Evolutionary conservation across 35 echinoderm and acorn worm species (phyloP).

Genomic region (Stichopus chloronotus): DNA sequence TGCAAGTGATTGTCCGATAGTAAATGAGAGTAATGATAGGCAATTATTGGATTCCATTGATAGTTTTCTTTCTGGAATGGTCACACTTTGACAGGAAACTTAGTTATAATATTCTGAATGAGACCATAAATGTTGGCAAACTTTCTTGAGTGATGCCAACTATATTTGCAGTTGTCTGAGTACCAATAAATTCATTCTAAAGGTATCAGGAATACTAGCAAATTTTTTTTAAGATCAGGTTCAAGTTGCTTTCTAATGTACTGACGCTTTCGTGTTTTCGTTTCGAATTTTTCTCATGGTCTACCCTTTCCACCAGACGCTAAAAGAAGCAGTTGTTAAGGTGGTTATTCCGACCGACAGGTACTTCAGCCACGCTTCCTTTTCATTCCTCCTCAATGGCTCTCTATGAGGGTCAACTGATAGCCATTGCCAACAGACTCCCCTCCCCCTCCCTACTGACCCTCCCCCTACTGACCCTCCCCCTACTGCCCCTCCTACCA

Average conservation of each 20-base stretch:
- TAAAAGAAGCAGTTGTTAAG: slow-evolving; percentile 99
- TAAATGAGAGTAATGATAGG: too few species aligned
- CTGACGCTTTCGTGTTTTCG: slow-evolving; percentile 98
- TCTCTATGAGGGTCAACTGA: slow-evolving; percentile 33
- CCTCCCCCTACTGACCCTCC: neutral
- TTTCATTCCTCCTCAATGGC: slow-evolving; percentile 42
- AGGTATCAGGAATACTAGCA: neutral
- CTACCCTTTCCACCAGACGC: slow-evolving; percentile 89
- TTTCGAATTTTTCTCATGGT: slow-evolving; percentile 88
- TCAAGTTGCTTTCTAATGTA: slow-evolving; percentile 64
- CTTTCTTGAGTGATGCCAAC: too few species aligned
- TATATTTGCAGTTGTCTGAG: too few species aligned
- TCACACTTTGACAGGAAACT: too few species aligned
- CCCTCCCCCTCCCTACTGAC: neutral
- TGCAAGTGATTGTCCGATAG: too few species aligned
- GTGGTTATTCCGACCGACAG: slow-evolving; percentile 99
- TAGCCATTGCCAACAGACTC: slow-evolving; percentile 47
- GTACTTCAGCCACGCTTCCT: slow-evolving; percentile 74
- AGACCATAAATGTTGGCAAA: too few species aligned
- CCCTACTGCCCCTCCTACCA: neutral
- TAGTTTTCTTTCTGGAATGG: too few species aligned
- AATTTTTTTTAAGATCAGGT: slow-evolving; percentile 17
- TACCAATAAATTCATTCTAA: neutral
- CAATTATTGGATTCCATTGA: too few species aligned
- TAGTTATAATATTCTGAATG: too few species aligned